These are phyloP conservation scores for Chymomyza costata DNA, from an alignment of 1,140 invertebrate species.

Conservation along the genomic window DNA sequence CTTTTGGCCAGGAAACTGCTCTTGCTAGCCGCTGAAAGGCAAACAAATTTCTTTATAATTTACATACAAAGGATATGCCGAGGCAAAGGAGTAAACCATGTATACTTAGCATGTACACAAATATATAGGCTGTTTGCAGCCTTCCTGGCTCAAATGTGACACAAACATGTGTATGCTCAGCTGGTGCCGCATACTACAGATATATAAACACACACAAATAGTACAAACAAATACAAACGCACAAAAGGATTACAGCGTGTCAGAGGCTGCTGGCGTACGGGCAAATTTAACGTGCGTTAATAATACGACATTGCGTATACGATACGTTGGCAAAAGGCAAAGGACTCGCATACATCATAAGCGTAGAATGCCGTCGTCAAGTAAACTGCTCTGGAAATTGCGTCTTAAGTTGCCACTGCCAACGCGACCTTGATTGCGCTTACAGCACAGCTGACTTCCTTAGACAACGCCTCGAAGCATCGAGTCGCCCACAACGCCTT, in stretches of 20 bases:
- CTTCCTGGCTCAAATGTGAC: conserved; percentile 54
- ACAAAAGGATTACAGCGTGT: too few species aligned
- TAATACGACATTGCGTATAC: conserved; percentile 58
- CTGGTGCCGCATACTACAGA: conserved; percentile 30
- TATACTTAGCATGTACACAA: too few species aligned
- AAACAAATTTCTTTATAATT: too few species aligned
- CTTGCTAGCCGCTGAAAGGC: too few species aligned
- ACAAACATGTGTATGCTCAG: conserved; percentile 67
- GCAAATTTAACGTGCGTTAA: conserved; percentile 55
- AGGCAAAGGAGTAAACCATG: too few species aligned
- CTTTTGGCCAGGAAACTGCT: too few species aligned
- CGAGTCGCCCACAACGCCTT: too few species aligned
- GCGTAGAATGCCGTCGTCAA: conserved; percentile 13
- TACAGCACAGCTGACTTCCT: conserved; percentile 60
- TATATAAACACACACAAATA: conserved; percentile 51
- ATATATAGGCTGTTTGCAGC: conserved; percentile 30
- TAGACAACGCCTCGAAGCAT: too few species aligned
- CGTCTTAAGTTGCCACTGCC: background rate
- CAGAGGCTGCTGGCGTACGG: background rate
- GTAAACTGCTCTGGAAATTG: background rate
- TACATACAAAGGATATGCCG: too few species aligned
- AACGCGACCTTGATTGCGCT: conserved; percentile 66
- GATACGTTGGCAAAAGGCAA: conserved; percentile 30
- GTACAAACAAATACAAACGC: conserved; percentile 28
- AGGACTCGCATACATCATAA: conserved; percentile 37